Conservation (phyloP, 2,113 vertebrate species). For the Neolamprologus longior region DNA sequence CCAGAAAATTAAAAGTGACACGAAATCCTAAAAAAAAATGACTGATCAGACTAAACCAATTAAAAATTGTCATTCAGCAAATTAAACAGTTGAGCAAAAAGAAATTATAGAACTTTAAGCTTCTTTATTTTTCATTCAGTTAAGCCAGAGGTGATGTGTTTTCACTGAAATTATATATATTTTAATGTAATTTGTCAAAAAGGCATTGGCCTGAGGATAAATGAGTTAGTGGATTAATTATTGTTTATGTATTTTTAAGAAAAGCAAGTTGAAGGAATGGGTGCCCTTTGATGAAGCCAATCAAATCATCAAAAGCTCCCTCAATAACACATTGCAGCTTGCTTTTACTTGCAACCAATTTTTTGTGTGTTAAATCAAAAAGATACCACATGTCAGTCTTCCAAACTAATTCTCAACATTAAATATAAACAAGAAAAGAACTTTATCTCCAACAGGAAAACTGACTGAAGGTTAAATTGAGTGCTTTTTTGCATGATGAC, state of each 20-base stretch:
- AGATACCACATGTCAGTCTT: background rate
- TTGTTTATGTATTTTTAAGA: background rate
- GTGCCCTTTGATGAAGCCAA: background rate
- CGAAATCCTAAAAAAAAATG: background rate
- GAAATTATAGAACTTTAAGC: background rate
- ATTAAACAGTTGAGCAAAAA: background rate
- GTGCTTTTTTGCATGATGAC: background rate
- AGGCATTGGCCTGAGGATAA: background rate
- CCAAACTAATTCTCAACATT: background rate
- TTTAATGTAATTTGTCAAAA: background rate
- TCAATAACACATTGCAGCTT: background rate
- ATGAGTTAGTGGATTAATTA: background rate
- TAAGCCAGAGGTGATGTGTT: background rate
- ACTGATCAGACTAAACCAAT: slow-evolving; percentile 8
- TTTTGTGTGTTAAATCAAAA: background rate
- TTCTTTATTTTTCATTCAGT: background rate
- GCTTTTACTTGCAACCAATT: background rate
- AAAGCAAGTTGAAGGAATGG: background rate
- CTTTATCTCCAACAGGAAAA: background rate
- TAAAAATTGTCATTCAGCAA: background rate
- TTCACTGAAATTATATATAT: background rate
- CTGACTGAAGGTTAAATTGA: background rate
- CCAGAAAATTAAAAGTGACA: slow-evolving; percentile 34
- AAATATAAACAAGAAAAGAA: background rate
- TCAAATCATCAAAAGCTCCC: background rate